A percentile compares a stretch with the other conserved stretches of the same genome.
Evolutionary conservation across 1,140 invertebrate genomes (phyloP).

Genomic region (Calliphora vicina): DNA sequence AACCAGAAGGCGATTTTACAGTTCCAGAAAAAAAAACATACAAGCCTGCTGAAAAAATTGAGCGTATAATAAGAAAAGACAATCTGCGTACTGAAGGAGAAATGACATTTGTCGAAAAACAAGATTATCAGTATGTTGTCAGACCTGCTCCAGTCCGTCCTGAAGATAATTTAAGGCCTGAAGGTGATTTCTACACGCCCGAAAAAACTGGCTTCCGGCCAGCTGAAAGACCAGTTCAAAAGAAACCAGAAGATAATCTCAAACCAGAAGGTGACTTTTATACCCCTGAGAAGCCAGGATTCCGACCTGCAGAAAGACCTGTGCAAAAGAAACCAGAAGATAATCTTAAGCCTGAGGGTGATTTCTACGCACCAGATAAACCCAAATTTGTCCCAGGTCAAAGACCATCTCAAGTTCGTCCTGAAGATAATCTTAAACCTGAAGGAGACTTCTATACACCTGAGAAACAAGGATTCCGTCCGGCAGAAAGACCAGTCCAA

Average conservation of each 20-base stretch:
- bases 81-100: constrained; percentile 67
- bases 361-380: constrained; percentile 55
- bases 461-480: constrained; percentile 68
- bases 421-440: constrained; percentile 70
- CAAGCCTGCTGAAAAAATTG: constrained; percentile 62
- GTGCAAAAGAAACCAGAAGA: constrained; percentile 68
- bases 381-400: constrained; percentile 62
- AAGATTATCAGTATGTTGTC: constrained; percentile 65
- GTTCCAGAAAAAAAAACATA: constrained; percentile 62
- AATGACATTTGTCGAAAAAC: constrained; percentile 64
- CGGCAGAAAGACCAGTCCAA: constrained; percentile 66
- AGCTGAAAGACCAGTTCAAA: constrained; percentile 63
- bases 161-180: constrained; percentile 65
- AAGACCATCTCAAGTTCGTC: constrained; percentile 57
- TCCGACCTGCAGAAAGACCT: constrained; percentile 65
- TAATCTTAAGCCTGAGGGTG: constrained; percentile 70
- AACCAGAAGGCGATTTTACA: constrained; percentile 68
- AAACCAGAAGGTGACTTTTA: constrained; percentile 67
- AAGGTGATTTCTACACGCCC: constrained; percentile 62
- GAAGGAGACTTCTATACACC: constrained; percentile 73
- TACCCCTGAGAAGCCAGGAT: constrained; percentile 65
- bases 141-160: constrained; percentile 62
- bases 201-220: constrained; percentile 55
- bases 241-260: constrained; percentile 68
- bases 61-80: constrained; percentile 57